Conservation (phyloP, 2,888 invertebrate species). For the Autographa gamma region DNA sequence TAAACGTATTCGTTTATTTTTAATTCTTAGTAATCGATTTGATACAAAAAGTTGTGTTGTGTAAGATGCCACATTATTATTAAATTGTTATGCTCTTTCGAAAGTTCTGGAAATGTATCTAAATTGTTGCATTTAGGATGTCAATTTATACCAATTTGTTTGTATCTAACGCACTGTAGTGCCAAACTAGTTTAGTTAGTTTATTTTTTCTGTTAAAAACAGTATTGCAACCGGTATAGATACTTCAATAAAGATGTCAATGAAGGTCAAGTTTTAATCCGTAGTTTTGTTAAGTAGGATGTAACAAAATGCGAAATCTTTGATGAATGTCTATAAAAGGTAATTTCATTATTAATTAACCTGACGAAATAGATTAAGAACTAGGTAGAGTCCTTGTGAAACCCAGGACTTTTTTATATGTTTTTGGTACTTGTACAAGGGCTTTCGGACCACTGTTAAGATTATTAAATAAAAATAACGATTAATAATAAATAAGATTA, state of each 20-base stretch:
- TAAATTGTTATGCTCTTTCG: conserved; percentile 18
- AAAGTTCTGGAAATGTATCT: conserved; percentile 40
- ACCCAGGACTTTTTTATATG: too few relatives aligned
- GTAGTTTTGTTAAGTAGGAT: neutral
- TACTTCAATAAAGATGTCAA: neutral
- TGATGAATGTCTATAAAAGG: too few relatives aligned
- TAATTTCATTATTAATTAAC: too few relatives aligned
- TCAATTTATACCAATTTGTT: conserved; percentile 13
- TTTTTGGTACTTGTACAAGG: too few relatives aligned
- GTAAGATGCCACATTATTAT: neutral
- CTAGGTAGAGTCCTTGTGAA: too few relatives aligned
- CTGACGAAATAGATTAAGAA: too few relatives aligned
- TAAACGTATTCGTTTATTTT: neutral
- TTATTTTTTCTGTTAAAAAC: neutral
- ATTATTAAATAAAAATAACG: too few relatives aligned
- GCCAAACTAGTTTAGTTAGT: too few relatives aligned
- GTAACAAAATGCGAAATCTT: neutral
- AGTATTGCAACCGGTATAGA: conserved; percentile 5
- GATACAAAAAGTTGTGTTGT: neutral
- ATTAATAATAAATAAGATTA: too few relatives aligned
- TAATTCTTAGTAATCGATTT: neutral
- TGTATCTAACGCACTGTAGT: too few relatives aligned
- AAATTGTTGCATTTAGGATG: conserved; percentile 27
- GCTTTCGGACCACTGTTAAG: too few relatives aligned
- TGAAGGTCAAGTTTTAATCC: neutral